phyloP scores from a whole-genome alignment of 2,797 vertebrate genomes.

The Propithecus perrieri region DNA sequence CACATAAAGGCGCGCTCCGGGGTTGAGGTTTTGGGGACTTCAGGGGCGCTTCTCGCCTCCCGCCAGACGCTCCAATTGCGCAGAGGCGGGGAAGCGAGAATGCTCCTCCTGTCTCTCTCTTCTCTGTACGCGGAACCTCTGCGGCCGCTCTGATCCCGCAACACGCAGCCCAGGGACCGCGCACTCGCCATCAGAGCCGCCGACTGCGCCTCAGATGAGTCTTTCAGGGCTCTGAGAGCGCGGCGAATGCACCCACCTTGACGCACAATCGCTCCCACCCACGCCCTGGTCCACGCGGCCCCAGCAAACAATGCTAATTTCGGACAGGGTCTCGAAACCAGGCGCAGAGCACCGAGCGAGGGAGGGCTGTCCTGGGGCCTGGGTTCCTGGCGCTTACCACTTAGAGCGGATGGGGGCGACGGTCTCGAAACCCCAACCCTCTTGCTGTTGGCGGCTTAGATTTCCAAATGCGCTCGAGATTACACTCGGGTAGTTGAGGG shows the following conservation, averaged over 20 bases:
- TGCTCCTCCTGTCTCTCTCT: not conserved
- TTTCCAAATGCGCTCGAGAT: not conserved
- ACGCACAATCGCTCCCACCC: rapidly evolving
- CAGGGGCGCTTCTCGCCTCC: not conserved
- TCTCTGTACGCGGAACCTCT: rapidly evolving
- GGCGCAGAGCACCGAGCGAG: not conserved
- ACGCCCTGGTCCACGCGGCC: not conserved
- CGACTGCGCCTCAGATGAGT: no score
- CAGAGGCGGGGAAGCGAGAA: no score
- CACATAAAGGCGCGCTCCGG: not conserved
- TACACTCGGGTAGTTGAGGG: rapidly evolving
- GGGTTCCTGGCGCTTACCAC: not conserved
- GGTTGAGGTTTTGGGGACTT: not conserved
- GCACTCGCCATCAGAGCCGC: not conserved
- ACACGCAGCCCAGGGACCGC: rapidly evolving
- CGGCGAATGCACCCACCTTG: rapidly evolving
- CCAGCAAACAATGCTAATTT: rapidly evolving
- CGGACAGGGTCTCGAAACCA: not conserved
- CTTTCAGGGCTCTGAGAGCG: not conserved
- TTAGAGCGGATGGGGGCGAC: rapidly evolving
- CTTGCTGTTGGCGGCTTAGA: not conserved
- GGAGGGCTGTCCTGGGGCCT: not conserved
- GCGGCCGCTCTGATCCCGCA: not conserved
- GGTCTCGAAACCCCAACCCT: not conserved
- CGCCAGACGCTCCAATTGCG: not conserved